Evolutionary conservation across 2,888 invertebrate genomes (phyloP), one percentile per base, ranked within the genome.

Genomic region (Dynastes tityus): DNA sequence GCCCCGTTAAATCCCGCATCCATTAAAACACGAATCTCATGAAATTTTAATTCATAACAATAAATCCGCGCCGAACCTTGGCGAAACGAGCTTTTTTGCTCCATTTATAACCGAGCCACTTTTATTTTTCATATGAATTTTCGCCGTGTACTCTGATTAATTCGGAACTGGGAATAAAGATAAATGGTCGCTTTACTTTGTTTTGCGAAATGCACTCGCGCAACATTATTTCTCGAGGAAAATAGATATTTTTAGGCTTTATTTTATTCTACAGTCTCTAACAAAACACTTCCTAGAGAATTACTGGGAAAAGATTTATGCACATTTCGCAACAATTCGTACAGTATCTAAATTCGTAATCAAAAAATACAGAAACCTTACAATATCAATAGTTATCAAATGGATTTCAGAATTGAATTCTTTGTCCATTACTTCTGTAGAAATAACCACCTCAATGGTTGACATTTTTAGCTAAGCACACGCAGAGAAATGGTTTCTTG

Each of bases 31-130:
- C 61, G 73, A 45, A 61, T 61, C 32, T 61, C 61, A 61, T 74
- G 61, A 61, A 74, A 74, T 74, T 74, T 74, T 74, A 61, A 61
- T 45, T 61, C 61, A 27, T 61, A 45, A 49, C 45, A 63, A 74
- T 74, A 61, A 74, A 74, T 61, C 58, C 40, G 27, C 53, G 70
- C 70, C 32, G 40, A 8, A 8, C 22, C 45, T 61, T 58, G 16
- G 27, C 13, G 9, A 40, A 40, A n/a, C 53, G 55, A 16, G 32
- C 29, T 63, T 32, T 63, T 32, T 32, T 32, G 32, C 13, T 32
- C 63, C 27, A 63, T 63, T 32, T 63, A 63, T 63, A 63, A 22
- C 55, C 16, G 9, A 22, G 22, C 63, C 27, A 13, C 27, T 63
- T 63, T 63, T 29, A 13, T 63, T 63, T 22, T 55, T 16, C 55